Percentiles rank a stretch among this genome's conserved stretches.
phyloP scores from a whole-genome alignment of 2,113 vertebrate species.

The Corydoras maculifer region DNA sequence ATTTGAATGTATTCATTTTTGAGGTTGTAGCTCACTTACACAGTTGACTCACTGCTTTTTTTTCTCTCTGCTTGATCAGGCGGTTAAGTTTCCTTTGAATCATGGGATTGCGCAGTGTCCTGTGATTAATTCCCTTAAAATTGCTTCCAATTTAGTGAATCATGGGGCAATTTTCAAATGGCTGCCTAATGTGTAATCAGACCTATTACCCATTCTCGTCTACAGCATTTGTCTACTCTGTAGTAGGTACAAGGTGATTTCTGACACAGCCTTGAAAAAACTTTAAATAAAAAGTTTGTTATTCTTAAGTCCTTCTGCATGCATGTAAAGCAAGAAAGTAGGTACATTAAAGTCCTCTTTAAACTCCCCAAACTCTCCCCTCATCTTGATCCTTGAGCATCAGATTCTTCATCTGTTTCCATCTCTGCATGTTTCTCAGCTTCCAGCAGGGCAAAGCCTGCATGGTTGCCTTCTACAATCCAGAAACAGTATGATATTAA shows the following conservation, averaged over 20 bases:
- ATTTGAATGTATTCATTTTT: no score
- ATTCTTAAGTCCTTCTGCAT: not conserved
- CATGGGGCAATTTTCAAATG: no score
- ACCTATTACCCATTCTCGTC: not conserved
- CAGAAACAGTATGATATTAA: not conserved
- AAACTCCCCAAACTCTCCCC: not conserved
- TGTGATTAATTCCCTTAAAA: no score
- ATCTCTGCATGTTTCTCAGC: not conserved
- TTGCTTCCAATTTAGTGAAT: no score
- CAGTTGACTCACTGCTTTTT: not conserved
- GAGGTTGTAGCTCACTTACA: not conserved
- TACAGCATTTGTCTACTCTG: no score
- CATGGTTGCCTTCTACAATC: not conserved
- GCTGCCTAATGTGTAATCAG: no score
- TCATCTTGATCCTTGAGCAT: constrained; percentile 1
- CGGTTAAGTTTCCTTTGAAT: no score
- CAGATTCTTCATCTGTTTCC: constrained; percentile 1
- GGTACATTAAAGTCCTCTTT: constrained; percentile 24
- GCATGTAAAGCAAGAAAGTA: constrained; percentile 8
- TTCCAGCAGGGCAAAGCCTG: not conserved
- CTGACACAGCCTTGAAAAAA: no score
- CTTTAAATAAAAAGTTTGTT: no score
- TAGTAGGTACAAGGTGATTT: no score
- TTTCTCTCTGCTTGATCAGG: no score
- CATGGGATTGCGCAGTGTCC: no score